Conservation (phyloP, 2,797 vertebrate genomes). For the Ptychadena robeensis region DNA sequence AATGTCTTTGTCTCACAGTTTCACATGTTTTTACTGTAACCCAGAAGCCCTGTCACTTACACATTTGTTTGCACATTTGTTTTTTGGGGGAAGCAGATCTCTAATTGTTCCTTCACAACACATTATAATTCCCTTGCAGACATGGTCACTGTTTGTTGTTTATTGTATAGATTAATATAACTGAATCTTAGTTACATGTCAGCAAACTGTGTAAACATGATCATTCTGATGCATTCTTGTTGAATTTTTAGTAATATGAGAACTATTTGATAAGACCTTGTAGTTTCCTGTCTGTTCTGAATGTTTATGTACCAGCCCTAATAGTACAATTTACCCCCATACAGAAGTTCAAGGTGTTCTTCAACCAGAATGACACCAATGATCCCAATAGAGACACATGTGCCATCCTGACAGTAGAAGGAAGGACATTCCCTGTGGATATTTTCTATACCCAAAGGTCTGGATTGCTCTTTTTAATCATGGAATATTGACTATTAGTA, state of each 20-base stretch:
- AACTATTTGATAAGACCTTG: not conserved
- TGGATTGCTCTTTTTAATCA: slow-evolving; percentile 28
- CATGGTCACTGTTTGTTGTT: too few relatives aligned
- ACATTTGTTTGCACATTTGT: too few relatives aligned
- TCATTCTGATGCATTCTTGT: too few relatives aligned
- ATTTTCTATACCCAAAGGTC: slow-evolving; percentile 97
- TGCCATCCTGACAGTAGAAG: slow-evolving; percentile 93
- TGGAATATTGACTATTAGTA: too few relatives aligned
- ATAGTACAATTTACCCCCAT: not conserved
- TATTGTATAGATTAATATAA: too few relatives aligned
- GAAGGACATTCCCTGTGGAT: slow-evolving; percentile 93
- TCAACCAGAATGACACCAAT: slow-evolving; percentile 91
- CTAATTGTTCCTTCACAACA: too few relatives aligned
- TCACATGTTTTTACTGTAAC: not conserved
- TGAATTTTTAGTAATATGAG: not conserved
- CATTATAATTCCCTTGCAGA: too few relatives aligned
- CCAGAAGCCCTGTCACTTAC: too few relatives aligned
- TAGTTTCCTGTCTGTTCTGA: not conserved
- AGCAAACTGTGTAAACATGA: too few relatives aligned
- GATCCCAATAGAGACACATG: slow-evolving; percentile 94
- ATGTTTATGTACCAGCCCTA: not conserved
- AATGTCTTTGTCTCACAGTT: not conserved
- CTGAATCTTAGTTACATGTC: too few relatives aligned
- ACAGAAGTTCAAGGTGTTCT: slow-evolving; percentile 97
- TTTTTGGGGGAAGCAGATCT: too few relatives aligned